These are phyloP conservation scores for Gymnopithys bicolor DNA, from an alignment of 2,797 vertebrate species.

Conservation along the genomic window DNA sequence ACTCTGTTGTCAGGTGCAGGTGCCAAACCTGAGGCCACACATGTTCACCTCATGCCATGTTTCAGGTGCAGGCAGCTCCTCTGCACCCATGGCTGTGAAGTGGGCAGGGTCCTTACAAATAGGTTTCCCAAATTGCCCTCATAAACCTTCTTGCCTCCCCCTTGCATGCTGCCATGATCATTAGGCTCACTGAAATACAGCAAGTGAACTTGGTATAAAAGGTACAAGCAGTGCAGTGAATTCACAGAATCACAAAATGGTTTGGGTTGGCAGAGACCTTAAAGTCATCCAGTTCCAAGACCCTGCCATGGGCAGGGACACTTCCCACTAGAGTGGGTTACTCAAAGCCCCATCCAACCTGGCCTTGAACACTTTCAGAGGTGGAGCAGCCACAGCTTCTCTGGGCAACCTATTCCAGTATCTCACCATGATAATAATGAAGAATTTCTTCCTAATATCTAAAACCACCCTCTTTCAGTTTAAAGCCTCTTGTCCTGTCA, in stretches of 20 bases:
- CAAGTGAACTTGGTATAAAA: neutral
- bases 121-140: neutral
- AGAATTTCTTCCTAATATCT: neutral
- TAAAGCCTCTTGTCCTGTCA: neutral
- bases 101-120: neutral
- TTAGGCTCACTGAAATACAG: neutral
- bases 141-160: neutral
- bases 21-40: accelerated
- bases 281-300: accelerated
- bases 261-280: neutral
- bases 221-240: neutral
- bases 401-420: neutral
- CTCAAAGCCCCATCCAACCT: neutral
- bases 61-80: accelerated
- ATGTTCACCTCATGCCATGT: neutral
- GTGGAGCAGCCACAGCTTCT: neutral
- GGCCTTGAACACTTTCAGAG: neutral
- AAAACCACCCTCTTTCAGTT: neutral
- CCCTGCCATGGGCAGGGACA: neutral
- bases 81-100: accelerated
- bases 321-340: neutral
- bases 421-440: neutral
- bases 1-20: neutral
- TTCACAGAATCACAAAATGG: neutral
- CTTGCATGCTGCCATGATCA: accelerated